Conservation (phyloP, 2,113 vertebrate genomes). For the Orycteropus afer region DNA sequence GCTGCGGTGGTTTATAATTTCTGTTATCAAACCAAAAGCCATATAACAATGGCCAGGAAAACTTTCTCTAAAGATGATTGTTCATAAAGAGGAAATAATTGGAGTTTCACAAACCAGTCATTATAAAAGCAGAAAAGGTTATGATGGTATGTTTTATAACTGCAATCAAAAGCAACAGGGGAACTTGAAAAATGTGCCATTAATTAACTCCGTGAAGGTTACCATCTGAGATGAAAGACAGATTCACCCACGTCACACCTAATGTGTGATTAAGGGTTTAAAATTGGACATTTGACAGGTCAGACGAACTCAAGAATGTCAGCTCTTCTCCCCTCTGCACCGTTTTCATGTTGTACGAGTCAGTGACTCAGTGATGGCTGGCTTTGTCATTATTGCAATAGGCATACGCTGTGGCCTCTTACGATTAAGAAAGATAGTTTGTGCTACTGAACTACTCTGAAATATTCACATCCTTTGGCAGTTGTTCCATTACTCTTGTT, state of each 20-base stretch:
- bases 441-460: background rate
- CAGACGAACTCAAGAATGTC: background rate
- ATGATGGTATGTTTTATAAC: constrained; percentile 65
- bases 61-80: constrained; percentile 74
- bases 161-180: constrained; percentile 70
- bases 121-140: constrained; percentile 78
- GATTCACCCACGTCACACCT: background rate
- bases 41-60: constrained; percentile 68
- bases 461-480: background rate
- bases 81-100: constrained; percentile 75
- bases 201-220: constrained; percentile 72
- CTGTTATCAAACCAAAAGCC: constrained; percentile 73
- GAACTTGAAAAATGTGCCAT: constrained; percentile 59
- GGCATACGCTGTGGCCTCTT: background rate
- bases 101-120: constrained; percentile 71
- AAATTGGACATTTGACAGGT: background rate
- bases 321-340: background rate
- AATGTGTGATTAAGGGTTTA: background rate
- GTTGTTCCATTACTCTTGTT: background rate
- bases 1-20: constrained; percentile 71
- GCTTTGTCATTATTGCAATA: background rate
- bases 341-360: background rate
- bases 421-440: background rate
- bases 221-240: constrained; percentile 39
- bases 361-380: too few relatives aligned